These are phyloP conservation scores for Mylabris phalerata DNA, from an alignment of 1,140 invertebrate species.

Conservation along the genomic window DNA sequence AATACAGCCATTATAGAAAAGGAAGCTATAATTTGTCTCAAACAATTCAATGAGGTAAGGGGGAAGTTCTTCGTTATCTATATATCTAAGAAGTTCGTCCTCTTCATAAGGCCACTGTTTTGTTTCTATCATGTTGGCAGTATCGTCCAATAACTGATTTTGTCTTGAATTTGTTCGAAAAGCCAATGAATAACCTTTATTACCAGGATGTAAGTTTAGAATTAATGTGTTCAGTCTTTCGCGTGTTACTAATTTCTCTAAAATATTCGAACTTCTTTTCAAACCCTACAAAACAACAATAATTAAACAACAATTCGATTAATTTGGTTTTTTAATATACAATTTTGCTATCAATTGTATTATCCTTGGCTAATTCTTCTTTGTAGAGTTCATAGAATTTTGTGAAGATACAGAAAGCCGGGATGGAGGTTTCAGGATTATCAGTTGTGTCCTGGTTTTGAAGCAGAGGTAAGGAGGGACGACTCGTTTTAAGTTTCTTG, in stretches of 20 bases:
- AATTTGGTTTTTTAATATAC: constrained; percentile 7
- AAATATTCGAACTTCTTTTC: constrained; percentile 63
- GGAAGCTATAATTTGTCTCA: constrained; percentile 67
- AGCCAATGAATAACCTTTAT: constrained; percentile 85
- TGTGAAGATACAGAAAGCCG: constrained; percentile 28
- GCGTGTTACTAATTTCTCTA: constrained; percentile 75
- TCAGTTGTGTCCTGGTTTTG: constrained; percentile 29
- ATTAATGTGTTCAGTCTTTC: constrained; percentile 84
- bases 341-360: constrained; percentile 7
- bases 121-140: constrained; percentile 58
- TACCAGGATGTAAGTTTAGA: constrained; percentile 83
- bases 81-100: constrained; percentile 66
- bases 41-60: constrained; percentile 77
- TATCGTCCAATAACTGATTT: constrained; percentile 47
- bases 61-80: constrained; percentile 81
- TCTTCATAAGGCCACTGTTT: constrained; percentile 71
- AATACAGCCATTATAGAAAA: constrained; percentile 89
- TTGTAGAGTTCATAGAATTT: constrained; percentile 35
- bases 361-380: constrained; percentile 34
- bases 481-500: constrained; percentile 39
- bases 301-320: not conserved
- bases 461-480: constrained; percentile 33
- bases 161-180: constrained; percentile 25
- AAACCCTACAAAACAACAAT: constrained; percentile 48
- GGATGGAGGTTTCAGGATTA: constrained; percentile 21